Percentiles rank a stretch among this genome's conserved stretches.
phyloP scores from a whole-genome alignment of 1,140 invertebrate species.

The Arctopsyche grandis region DNA sequence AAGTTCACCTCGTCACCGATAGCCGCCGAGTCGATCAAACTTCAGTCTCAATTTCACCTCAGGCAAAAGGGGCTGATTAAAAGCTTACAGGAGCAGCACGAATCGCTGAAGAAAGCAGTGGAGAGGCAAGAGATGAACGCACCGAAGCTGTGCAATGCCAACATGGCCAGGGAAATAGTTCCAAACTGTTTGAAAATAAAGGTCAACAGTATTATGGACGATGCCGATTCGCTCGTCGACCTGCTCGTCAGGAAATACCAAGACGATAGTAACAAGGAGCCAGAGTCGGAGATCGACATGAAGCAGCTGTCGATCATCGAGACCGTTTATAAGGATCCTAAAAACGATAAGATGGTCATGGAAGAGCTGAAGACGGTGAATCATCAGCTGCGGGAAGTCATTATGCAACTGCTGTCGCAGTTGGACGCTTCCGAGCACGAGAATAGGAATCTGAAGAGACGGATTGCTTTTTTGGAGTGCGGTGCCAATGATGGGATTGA shows the following conservation, averaged over 20 bases:
- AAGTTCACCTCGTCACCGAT: conserved; percentile 64
- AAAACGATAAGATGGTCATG: conserved; percentile 68
- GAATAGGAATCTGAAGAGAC: conserved; percentile 66
- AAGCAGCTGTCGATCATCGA: conserved; percentile 57
- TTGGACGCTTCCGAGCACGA: conserved; percentile 70
- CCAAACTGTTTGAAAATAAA: conserved; percentile 64
- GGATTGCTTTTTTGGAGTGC: conserved; percentile 64
- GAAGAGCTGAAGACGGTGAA: conserved; percentile 72
- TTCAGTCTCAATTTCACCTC: conserved; percentile 72
- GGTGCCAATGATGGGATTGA: conserved; percentile 52
- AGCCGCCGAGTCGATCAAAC: conserved; percentile 69
- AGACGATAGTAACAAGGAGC: conserved; percentile 52
- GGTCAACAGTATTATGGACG: conserved; percentile 71
- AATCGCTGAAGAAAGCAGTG: conserved; percentile 66
- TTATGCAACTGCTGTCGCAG: conserved; percentile 69
- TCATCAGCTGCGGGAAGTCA: conserved; percentile 67
- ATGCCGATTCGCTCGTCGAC: conserved; percentile 70
- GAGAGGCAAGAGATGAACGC: conserved; percentile 64
- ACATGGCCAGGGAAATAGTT: conserved; percentile 59
- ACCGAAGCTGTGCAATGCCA: conserved; percentile 59
- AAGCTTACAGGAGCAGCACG: conserved; percentile 69
- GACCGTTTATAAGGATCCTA: conserved; percentile 64
- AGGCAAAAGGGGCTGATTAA: conserved; percentile 68
- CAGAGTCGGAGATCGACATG: conserved; percentile 52
- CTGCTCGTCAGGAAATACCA: conserved; percentile 58